These are phyloP conservation scores for Euplexia lucipara DNA, from an alignment of 2,888 invertebrate genomes.

Conservation along the genomic window DNA sequence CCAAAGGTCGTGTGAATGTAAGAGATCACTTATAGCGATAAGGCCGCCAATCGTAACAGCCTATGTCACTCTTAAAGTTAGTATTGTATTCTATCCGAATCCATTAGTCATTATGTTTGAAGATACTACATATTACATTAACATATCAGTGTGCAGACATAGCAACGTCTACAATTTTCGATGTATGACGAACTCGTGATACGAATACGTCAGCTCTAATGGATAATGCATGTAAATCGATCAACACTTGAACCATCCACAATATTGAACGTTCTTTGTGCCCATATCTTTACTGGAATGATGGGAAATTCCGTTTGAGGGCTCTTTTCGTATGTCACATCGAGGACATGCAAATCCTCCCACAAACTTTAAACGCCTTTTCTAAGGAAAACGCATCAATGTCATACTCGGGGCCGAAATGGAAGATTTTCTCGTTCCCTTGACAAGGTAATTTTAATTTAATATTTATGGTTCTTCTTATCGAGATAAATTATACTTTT, in stretches of 20 bases:
- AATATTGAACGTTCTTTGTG: constrained; percentile 38
- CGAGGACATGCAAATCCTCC: constrained; percentile 51
- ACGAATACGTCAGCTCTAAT: constrained; percentile 64
- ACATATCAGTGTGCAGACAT: background rate
- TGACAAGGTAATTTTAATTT: constrained; percentile 59
- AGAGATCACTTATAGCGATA: too few species aligned
- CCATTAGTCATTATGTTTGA: too few species aligned
- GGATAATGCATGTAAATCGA: constrained; percentile 71
- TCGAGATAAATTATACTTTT: constrained; percentile 51
- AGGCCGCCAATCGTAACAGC: too few species aligned
- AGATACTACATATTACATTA: background rate
- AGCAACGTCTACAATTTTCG: constrained; percentile 2
- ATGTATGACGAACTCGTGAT: constrained; percentile 37
- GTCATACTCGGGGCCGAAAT: constrained; percentile 46
- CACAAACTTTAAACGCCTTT: constrained; percentile 43
- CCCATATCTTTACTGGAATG: constrained; percentile 48
- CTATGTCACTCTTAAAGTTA: too few species aligned
- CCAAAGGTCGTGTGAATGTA: too few species aligned
- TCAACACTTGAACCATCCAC: constrained; percentile 54
- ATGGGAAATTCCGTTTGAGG: constrained; percentile 46
- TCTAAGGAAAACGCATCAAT: constrained; percentile 42
- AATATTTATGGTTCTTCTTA: constrained; percentile 55
- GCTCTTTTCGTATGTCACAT: constrained; percentile 33
- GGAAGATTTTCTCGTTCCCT: constrained; percentile 43
- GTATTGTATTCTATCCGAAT: too few species aligned